Base-by-base conservation (phyloP, 2,888 invertebrate species). In the Amblyteles armatorius region DNA sequence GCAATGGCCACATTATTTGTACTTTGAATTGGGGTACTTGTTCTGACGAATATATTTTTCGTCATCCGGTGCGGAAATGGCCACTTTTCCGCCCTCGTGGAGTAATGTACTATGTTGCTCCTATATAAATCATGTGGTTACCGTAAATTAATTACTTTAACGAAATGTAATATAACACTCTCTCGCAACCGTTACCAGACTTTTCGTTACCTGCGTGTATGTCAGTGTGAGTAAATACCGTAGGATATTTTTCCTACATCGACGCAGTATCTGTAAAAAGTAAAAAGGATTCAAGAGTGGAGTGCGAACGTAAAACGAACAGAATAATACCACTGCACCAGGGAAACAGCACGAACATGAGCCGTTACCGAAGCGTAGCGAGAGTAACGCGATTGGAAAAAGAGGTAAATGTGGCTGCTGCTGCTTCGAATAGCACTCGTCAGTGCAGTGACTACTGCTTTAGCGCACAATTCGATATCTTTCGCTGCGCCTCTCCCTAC, bases 241-340 rank as follows among this genome's bases (percentile, higher is more conserved):
- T 9, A n/a, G 16, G 57, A 36, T n/a, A 16, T 33, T 36, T 0
- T 33, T 29, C n/a, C 9, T 13, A 36, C 40, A 13, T 22, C 9
- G 36, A 22, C 36, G 36, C 33, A 55, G 29, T 36, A 73, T 73
- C 57, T 29, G 40, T 57, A 40, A 65, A 63, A 79, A 13, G 60
- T 74, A 55, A 65, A 57, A 83, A 79, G 79, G 26, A 67, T 77
- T 48, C 67, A 76, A 67, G 79, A 82, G 82, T 76, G 79, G 79
- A 82, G 82, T 82, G 81, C 71, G 82, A 82, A 65, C 57, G 82
- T 82, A 63, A 79, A 84, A 79, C 78, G 81, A 79, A 71, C 57
- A 69, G 78, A 50, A 67, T 50, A 79, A 85, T 60, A 44, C 55
- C 48, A 63, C 63, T 33, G 29, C 11, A 52, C n/a, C 40, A 29